Percentiles rank a stretch among this genome's conserved stretches.
Conservation (phyloP, 2,797 vertebrate species). For the Sarcophilus harrisii region DNA sequence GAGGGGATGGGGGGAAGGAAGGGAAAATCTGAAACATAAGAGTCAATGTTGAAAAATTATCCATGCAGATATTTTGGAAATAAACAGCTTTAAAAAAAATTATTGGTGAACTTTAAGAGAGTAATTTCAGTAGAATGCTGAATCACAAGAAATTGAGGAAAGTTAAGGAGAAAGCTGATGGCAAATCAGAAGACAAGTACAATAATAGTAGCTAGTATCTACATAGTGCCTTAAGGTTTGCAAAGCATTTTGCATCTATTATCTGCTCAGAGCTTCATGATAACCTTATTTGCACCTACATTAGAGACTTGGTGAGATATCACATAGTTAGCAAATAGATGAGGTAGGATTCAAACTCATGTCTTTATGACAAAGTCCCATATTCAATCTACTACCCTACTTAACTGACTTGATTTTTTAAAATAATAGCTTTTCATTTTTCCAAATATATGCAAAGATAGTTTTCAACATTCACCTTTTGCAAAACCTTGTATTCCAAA, state of each 20-base stretch:
- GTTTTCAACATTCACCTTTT: too few relatives aligned
- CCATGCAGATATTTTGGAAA: too few relatives aligned
- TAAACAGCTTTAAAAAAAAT: not conserved
- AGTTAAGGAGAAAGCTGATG: not conserved
- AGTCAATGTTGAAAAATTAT: too few relatives aligned
- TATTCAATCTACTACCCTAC: not conserved
- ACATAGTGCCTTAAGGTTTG: not conserved
- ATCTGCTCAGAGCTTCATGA: not conserved
- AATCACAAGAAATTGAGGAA: not conserved
- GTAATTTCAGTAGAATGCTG: not conserved
- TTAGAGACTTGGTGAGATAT: not conserved
- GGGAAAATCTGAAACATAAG: too few relatives aligned
- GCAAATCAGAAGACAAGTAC: not conserved
- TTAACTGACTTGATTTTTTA: not conserved
- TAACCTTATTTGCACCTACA: not conserved
- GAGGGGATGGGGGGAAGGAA: too few relatives aligned
- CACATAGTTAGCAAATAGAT: not conserved
- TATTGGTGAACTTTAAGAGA: not conserved
- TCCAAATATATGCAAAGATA: too few relatives aligned
- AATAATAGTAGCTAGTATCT: not conserved
- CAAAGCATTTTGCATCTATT: not conserved
- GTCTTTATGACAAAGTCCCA: not conserved
- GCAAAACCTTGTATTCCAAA: too few relatives aligned
- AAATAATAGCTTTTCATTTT: too few relatives aligned
- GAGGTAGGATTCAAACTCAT: not conserved